Conservation (phyloP, 1,140 invertebrate species). For the Laupala kohalensis region DNA sequence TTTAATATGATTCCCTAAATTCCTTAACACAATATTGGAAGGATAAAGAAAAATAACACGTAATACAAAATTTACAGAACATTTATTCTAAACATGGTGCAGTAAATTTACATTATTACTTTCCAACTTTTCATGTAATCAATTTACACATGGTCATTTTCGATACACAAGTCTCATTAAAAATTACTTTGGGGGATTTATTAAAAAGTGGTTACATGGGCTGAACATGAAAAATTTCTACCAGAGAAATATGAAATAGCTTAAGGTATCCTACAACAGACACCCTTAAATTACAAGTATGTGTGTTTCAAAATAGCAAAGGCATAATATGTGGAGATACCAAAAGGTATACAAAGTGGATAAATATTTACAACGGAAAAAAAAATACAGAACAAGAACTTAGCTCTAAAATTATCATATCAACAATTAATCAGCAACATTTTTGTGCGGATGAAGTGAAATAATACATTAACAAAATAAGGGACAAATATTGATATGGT, state of each 20-base stretch:
- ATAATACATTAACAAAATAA: not conserved
- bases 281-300: conserved; percentile 1
- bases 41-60: no score
- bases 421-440: no score
- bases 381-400: not conserved
- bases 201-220: not conserved
- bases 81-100: conserved; percentile 12
- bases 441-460: not conserved
- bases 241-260: conserved; percentile 1
- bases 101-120: conserved; percentile 10
- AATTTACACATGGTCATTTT: conserved; percentile 7
- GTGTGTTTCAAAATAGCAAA: not conserved
- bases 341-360: not conserved
- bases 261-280: conserved; percentile 15
- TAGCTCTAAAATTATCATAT: no score
- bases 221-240: not conserved
- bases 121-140: not conserved
- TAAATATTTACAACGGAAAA: not conserved
- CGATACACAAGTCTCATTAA: not conserved
- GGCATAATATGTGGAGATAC: not conserved
- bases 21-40: no score
- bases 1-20: no score
- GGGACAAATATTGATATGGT: not conserved
- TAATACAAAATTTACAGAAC: conserved; percentile 13
- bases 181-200: not conserved